Base-by-base conservation (phyloP, 2,888 invertebrate genomes). In the Rhamnusium bicolor region DNA sequence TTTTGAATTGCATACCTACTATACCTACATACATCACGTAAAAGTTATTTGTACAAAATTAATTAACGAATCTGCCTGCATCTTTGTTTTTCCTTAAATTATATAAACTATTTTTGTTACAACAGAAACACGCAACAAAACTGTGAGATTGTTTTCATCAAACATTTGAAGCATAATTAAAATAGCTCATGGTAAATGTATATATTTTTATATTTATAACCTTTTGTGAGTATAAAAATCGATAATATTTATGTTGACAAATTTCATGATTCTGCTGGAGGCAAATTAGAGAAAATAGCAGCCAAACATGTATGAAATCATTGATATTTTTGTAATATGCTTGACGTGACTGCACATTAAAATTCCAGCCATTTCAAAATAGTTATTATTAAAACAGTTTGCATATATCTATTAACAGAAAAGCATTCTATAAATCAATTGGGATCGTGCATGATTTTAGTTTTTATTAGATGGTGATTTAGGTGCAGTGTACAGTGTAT, bases 241-340 rank as follows among this genome's bases (percentile, higher is more conserved):
- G 21, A 53, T 21, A 56, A 56, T 21, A n/a, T 56, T 24, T 21
- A 24, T 56, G 21, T 21, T 21, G 21, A 24, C 56, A 56, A 27
- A 40, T 40, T 40, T 40, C n/a, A 40, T 40, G n/a, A 14, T 21
- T 21, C 19, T n/a, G 61, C 61, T 40, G 5, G 10, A 61, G 46
- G 61, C 18, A 46, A 21, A 51, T 14, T 4, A 16, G 16, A 18
- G 49, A 32, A 51, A n/a, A 65, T 10, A 49, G 24, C 60, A 40
- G 10, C 51, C 49, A 65, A 49, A 65, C 27, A 51, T 1, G 40
- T 56, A 46, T 67, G 67, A 56, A 40, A 46, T 67, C 67, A 67
- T 46, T 67, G 56, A 56, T 67, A 67, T 67, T 67, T 67, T 56
- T 21, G 24, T 46, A n/a, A 65, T 27, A 51, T 24, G 46, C 16